Conservation (phyloP, 2,888 invertebrate species). For the Resseliella maxima region DNA sequence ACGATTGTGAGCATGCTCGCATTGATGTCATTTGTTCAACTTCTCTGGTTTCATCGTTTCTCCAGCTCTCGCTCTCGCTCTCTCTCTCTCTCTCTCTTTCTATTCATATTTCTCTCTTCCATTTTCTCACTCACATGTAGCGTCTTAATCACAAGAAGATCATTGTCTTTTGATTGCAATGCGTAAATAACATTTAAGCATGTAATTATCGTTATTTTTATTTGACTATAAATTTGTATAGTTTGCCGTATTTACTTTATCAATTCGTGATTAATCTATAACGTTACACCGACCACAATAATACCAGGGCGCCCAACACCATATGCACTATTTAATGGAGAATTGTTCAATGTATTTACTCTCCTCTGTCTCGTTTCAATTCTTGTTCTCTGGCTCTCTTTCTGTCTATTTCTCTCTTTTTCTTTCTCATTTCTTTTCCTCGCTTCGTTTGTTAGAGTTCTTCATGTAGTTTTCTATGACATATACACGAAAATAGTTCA, state of each 20-base stretch:
- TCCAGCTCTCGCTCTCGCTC: no score
- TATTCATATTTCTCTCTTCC: neutral
- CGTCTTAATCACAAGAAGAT: neutral
- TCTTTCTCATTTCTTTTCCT: no score
- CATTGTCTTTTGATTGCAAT: neutral
- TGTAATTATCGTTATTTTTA: slow-evolving; percentile 34
- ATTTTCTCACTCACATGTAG: neutral
- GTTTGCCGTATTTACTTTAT: slow-evolving; percentile 16
- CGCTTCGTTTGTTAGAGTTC: no score
- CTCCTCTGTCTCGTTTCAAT: no score
- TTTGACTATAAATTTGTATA: slow-evolving; percentile 23
- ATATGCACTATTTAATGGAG: no score
- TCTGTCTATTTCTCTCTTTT: no score
- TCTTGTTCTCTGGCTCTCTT: no score
- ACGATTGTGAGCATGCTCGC: neutral
- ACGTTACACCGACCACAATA: neutral
- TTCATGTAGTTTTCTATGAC: no score
- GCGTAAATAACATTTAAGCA: slow-evolving; percentile 9
- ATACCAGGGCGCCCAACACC: neutral
- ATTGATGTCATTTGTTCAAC: no score
- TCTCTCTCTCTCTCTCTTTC: neutral
- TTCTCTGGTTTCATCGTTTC: no score
- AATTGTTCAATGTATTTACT: no score
- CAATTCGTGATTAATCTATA: slow-evolving; percentile 9
- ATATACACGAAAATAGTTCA: no score